phyloP scores from a whole-genome alignment of 1,140 invertebrate species.

The Tribolium castaneum region DNA sequence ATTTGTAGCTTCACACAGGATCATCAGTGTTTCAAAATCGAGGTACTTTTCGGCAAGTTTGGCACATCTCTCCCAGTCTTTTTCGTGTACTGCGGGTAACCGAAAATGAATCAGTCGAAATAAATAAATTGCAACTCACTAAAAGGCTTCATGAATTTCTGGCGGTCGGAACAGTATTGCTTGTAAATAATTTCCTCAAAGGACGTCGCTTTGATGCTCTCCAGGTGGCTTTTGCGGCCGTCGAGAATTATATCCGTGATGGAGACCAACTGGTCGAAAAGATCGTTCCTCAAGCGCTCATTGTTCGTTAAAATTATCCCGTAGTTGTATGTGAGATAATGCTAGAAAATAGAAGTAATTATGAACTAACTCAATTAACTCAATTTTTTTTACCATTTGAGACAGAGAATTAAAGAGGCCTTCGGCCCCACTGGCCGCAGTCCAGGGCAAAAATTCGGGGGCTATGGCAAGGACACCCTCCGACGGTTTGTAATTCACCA shows the following conservation, averaged over 20 bases:
- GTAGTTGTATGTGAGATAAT: slow-evolving; percentile 69
- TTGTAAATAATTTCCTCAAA: slow-evolving; percentile 71
- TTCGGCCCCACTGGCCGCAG: slow-evolving; percentile 67
- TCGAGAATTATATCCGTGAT: slow-evolving; percentile 83
- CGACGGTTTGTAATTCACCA: slow-evolving; percentile 65
- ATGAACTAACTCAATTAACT: no score
- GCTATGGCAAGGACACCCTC: slow-evolving; percentile 59
- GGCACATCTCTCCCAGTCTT: slow-evolving; percentile 80
- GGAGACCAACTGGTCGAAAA: slow-evolving; percentile 78
- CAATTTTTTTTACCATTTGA: slow-evolving; percentile 63
- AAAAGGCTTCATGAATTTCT: slow-evolving; percentile 68
- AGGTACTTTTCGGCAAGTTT: slow-evolving; percentile 91
- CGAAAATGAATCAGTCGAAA: slow-evolving; percentile 33
- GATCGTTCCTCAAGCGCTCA: slow-evolving; percentile 65
- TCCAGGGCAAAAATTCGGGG: slow-evolving; percentile 75
- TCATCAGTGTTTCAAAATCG: slow-evolving; percentile 85
- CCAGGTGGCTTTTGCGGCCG: slow-evolving; percentile 77
- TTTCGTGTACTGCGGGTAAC: slow-evolving; percentile 43
- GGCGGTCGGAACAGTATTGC: slow-evolving; percentile 75
- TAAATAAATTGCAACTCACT: slow-evolving; percentile 45
- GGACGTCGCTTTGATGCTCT: slow-evolving; percentile 73
- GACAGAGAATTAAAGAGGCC: slow-evolving; percentile 68
- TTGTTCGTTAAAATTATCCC: slow-evolving; percentile 69
- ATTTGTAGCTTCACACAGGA: slow-evolving; percentile 80
- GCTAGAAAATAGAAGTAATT: slow-evolving; percentile 57